phyloP scores from a whole-genome alignment of 2,888 invertebrate species.

The Nephrotoma appendiculata region DNA sequence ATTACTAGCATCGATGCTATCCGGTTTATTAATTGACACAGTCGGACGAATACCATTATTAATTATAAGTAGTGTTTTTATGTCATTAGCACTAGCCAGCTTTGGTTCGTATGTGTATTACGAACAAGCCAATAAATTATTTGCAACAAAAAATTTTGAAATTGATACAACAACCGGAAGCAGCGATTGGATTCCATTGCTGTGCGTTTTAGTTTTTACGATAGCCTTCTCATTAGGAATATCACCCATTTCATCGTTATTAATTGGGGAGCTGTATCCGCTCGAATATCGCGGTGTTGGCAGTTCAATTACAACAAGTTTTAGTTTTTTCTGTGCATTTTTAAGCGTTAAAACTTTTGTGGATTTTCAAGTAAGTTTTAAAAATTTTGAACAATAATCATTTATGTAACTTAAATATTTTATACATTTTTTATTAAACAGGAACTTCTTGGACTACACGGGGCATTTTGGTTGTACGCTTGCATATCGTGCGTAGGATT shows the following conservation, averaged over 20 bases:
- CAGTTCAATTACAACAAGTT: conserved; percentile 71
- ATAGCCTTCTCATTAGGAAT: conserved; percentile 68
- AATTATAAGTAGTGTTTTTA: conserved; percentile 68
- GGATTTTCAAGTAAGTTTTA: conserved; percentile 44
- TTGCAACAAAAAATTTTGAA: conserved; percentile 9
- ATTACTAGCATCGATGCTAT: conserved; percentile 66
- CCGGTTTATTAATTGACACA: conserved; percentile 70
- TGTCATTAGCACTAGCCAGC: conserved; percentile 73
- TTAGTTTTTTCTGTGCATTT: conserved; percentile 77
- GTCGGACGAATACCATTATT: conserved; percentile 72
- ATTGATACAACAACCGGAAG: conserved; percentile 26
- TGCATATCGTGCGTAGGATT: conserved; percentile 66
- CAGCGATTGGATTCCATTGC: conserved; percentile 68
- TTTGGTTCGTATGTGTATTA: conserved; percentile 77
- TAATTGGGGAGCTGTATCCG: conserved; percentile 73
- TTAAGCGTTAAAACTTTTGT: conserved; percentile 76
- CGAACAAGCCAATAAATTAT: conserved; percentile 44
- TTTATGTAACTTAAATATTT: background rate
- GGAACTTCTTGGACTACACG: conserved; percentile 57
- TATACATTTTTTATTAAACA: conserved; percentile 4
- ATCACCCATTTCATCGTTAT: conserved; percentile 75
- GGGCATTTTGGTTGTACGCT: conserved; percentile 81
- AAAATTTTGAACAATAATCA: background rate
- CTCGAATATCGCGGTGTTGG: conserved; percentile 73
- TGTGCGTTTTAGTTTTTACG: conserved; percentile 70